Percentiles rank a stretch among this genome's conserved stretches.
Evolutionary conservation across 2,888 invertebrate species (phyloP).

Genomic region (Cryptosula pallasiana): DNA sequence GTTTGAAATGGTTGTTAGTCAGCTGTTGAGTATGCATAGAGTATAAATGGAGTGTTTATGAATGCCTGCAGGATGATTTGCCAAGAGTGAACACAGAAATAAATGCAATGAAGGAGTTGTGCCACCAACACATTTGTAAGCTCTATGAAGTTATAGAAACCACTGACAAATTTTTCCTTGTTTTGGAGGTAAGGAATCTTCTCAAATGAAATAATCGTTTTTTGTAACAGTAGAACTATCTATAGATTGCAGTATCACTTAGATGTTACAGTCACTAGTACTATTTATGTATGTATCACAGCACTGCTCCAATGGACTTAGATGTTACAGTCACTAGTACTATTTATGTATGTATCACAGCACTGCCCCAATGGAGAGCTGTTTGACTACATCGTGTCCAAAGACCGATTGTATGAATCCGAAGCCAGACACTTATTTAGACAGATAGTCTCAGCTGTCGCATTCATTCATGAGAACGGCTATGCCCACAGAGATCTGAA

Average conservation of each 20-base stretch:
- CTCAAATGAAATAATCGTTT: no score
- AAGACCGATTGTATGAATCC: constrained; percentile 65
- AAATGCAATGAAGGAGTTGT: constrained; percentile 65
- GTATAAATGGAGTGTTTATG: no score
- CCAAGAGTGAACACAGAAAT: constrained; percentile 69
- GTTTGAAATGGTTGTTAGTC: no score
- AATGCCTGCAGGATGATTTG: constrained; percentile 63
- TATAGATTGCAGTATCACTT: no score
- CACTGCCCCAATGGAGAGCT: constrained; percentile 77
- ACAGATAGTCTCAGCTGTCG: constrained; percentile 72
- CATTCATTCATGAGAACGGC: constrained; percentile 69
- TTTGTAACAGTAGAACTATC: no score
- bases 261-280: no score
- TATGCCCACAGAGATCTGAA: constrained; percentile 77
- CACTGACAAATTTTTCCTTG: constrained; percentile 66
- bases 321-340: no score
- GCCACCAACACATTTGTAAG: constrained; percentile 71
- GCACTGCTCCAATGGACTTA: no score
- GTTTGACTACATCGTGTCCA: constrained; percentile 77
- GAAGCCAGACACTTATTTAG: constrained; percentile 72
- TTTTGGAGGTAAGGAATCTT: constrained; percentile 65
- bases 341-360: no score
- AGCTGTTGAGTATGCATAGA: no score
- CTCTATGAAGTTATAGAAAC: constrained; percentile 75
- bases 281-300: no score